Base-by-base conservation (phyloP, 2,888 invertebrate species). In the Trichacis sp. region DNA sequence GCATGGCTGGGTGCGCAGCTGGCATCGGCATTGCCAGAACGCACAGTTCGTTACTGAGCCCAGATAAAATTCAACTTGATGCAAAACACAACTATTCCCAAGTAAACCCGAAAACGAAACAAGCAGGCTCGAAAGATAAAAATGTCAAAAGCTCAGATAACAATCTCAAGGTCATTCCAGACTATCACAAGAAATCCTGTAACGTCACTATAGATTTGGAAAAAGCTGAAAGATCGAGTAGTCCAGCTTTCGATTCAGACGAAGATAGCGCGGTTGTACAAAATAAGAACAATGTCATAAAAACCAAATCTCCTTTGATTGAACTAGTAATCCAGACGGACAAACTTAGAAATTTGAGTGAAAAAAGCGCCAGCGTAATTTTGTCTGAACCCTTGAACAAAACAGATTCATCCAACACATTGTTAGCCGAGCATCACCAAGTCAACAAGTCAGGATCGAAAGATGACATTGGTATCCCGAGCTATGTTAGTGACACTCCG, bases 181-280 rank as follows among this genome's bases (percentile, higher is more conserved):
- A 70, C 36, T 58, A 58, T 19, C 62, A 43, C 59, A 69, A 69
- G 62, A 64, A 67, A 30, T 40, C 43, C 17, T 42, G 57, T 48
- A 66, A 33, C 50, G 86, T 86, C 69, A 80, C 77, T 14, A 85
- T 87, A 8, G 89, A 92, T 78, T 87, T 90, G 36, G 91, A 94
- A 80, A 91, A 90, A 73, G 90, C 90, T 3, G 94, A 94, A 74
- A 87, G 96, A 40, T 96, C 96, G 0, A 96, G 96, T 77, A 96
- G 96, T 81, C 91, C 95, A 0, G 95, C 95, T 0, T 97, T 97
- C 80, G 97, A 97, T 76, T 97, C 97, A 0, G 97, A 97, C 79
- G 96, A 97, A 66, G 97, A 97, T 77, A 92, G 93, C 66, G 90
- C 90, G 0, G 59, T 66, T 14, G 58, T 62, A 1, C 68, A 58